A percentile compares a stretch with the other conserved stretches of the same genome.
Conservation (phyloP, 2,113 vertebrate species). For the Tychaedon coryphoeus region DNA sequence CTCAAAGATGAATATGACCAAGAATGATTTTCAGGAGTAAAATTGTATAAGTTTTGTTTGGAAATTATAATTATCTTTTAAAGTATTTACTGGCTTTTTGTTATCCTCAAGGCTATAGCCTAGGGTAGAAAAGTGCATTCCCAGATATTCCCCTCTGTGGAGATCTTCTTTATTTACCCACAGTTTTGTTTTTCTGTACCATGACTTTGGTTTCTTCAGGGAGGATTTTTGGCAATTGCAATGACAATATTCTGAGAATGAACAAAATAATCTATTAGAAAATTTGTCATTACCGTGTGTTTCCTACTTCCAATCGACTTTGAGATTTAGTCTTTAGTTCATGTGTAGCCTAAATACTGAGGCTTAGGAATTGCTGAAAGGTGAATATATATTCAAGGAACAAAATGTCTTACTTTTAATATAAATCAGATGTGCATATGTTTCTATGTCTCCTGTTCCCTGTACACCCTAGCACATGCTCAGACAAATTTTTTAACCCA, state of each 20-base stretch:
- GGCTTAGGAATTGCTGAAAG: not conserved
- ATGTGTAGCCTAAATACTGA: not conserved
- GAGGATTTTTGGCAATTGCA: not conserved
- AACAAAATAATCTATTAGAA: not conserved
- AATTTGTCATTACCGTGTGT: not conserved
- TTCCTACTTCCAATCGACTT: not conserved
- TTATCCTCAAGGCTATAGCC: not conserved
- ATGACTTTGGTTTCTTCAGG: not conserved
- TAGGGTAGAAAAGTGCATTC: not conserved
- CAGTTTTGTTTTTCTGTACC: not conserved
- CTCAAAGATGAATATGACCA: not conserved
- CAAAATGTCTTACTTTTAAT: not conserved
- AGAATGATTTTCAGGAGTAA: not conserved
- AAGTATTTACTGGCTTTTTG: not conserved
- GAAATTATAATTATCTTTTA: not conserved
- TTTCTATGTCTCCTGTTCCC: not conserved
- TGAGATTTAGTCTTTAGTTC: not conserved
- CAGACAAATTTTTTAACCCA: not conserved
- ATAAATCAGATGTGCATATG: not conserved
- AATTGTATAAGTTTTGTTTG: not conserved
- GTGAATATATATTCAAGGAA: not conserved
- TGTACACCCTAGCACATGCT: not conserved
- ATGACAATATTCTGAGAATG: not conserved
- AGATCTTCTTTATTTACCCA: not conserved
- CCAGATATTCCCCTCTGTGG: not conserved